Percentiles rank a stretch among this genome's conserved stretches.
phyloP scores from a whole-genome alignment of 35 echinoderm and acorn worm species.

The Strongylocentrotus purpuratus region DNA sequence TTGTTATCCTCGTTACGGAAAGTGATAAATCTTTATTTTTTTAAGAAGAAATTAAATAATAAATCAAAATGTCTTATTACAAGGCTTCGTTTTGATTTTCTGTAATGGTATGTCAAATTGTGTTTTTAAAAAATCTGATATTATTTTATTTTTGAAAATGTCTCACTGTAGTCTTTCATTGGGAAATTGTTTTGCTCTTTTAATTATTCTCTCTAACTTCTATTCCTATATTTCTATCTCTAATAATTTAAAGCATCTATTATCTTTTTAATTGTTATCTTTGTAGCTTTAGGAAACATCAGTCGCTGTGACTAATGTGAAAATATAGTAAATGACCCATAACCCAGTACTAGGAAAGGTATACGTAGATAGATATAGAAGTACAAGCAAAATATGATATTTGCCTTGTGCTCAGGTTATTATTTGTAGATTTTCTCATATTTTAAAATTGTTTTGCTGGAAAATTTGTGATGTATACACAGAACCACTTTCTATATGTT shows the following conservation, averaged over 20 bases:
- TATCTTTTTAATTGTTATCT: neutral
- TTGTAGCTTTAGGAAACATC: constrained; percentile 7
- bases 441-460: neutral
- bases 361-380: neutral
- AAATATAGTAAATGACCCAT: neutral
- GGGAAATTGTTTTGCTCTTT: constrained; percentile 21
- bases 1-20: no score
- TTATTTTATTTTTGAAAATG: neutral
- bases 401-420: neutral
- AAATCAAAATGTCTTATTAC: no score
- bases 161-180: constrained; percentile 48
- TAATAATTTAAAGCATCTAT: neutral
- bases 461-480: neutral
- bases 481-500: neutral
- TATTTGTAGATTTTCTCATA: neutral
- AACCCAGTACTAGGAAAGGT: constrained; percentile 22
- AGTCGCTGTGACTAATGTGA: neutral
- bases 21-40: no score
- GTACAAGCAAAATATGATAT: neutral
- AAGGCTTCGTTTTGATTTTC: no score
- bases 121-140: neutral
- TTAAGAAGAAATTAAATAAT: no score
- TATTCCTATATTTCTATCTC: neutral
- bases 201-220: neutral
- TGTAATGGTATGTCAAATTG: no score